Conservation (phyloP, 2,113 vertebrate genomes). For the Rhynchopsitta pachyrhyncha region DNA sequence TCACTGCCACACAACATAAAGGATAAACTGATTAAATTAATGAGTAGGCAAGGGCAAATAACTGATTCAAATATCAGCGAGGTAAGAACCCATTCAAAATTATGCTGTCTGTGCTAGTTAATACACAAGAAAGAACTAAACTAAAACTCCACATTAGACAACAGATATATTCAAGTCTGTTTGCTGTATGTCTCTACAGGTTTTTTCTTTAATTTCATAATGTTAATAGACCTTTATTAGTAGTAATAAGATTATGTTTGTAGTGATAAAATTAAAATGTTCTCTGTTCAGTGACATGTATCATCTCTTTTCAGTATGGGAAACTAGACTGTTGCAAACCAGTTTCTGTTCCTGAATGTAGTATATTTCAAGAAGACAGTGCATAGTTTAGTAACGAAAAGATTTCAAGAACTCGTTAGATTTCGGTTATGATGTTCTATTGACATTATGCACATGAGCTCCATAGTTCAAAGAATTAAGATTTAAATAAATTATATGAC, state of each 20-base stretch:
- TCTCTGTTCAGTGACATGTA: not conserved
- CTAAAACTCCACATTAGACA: not conserved
- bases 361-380: not conserved
- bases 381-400: not conserved
- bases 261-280: not conserved
- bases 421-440: not conserved
- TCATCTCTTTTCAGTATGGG: not conserved
- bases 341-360: not conserved
- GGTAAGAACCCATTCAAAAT: constrained; percentile 72
- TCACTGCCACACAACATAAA: constrained; percentile 81
- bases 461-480: not conserved
- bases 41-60: constrained; percentile 80
- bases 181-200: not conserved
- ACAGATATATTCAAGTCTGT: not conserved
- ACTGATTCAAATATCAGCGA: constrained; percentile 84
- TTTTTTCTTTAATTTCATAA: not conserved
- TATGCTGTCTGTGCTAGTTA: not conserved
- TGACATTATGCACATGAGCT: not conserved
- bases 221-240: not conserved
- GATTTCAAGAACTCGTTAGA: not conserved
- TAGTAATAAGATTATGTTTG: not conserved
- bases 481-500: not conserved
- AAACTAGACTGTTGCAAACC: not conserved
- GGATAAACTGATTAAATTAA: constrained; percentile 83
- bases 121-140: not conserved